These are phyloP conservation scores for Hyla sarda DNA, from an alignment of 2,113 vertebrate genomes.

Conservation along the genomic window DNA sequence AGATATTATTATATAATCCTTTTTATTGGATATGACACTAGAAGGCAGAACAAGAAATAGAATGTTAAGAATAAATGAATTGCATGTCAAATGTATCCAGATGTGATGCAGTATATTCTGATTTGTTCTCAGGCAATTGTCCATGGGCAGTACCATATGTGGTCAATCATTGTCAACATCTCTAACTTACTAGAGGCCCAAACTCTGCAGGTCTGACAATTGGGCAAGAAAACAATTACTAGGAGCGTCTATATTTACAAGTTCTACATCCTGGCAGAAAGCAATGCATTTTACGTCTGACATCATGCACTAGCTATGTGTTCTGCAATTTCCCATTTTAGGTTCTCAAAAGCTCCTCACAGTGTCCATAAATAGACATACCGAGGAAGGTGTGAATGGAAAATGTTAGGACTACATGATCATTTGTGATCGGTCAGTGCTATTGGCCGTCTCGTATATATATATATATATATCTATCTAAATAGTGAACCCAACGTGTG, in stretches of 20 bases:
- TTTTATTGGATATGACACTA: too few species aligned
- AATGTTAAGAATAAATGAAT: too few species aligned
- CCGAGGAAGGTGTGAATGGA: not conserved
- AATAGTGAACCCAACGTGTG: too few species aligned
- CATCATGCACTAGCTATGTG: constrained; percentile 8
- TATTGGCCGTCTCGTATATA: not conserved
- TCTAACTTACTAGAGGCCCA: not conserved
- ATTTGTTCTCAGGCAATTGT: too few species aligned
- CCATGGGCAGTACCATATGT: too few species aligned
- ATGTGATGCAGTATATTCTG: too few species aligned
- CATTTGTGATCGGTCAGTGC: not conserved
- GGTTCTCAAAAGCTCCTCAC: not conserved
- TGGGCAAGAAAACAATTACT: not conserved
- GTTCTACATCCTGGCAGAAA: constrained; percentile 14
- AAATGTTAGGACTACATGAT: not conserved
- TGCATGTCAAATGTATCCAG: too few species aligned
- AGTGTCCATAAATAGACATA: not conserved
- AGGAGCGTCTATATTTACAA: not conserved
- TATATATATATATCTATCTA: too few species aligned
- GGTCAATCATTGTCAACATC: too few species aligned
- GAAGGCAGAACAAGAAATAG: too few species aligned
- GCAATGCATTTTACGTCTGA: not conserved
- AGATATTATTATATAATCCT: too few species aligned
- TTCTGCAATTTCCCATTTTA: constrained; percentile 21
- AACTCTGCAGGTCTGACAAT: not conserved